A percentile compares a stretch with the other conserved stretches of the same genome.
These are phyloP conservation scores for Seriola dumerili DNA, from an alignment of 2,113 vertebrate genomes.

Conservation along the genomic window DNA sequence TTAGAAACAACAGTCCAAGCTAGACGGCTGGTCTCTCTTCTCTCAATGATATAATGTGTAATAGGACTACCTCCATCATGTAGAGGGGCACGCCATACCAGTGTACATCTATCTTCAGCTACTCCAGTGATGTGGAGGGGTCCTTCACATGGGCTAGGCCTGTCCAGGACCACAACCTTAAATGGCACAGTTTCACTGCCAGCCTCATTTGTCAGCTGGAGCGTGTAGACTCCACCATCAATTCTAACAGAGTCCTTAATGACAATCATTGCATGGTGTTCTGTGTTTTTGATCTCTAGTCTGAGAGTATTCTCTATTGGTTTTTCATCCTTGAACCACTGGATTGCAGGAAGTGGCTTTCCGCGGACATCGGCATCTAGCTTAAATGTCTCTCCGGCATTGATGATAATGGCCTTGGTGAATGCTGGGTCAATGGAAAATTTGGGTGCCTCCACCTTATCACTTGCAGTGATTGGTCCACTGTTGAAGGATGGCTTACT, in stretches of 20 bases:
- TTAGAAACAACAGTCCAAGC: slow-evolving; percentile 95
- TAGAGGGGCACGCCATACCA: slow-evolving; percentile 91
- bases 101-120: slow-evolving; percentile 92
- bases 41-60: slow-evolving; percentile 94
- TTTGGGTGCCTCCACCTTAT: slow-evolving; percentile 93
- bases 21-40: slow-evolving; percentile 96
- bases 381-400: slow-evolving; percentile 94
- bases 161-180: slow-evolving; percentile 94
- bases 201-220: slow-evolving; percentile 92
- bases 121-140: slow-evolving; percentile 92
- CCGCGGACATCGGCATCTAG: slow-evolving; percentile 95
- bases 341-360: slow-evolving; percentile 92
- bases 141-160: slow-evolving; percentile 92
- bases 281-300: slow-evolving; percentile 93
- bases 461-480: slow-evolving; percentile 94
- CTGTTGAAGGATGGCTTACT: slow-evolving; percentile 98
- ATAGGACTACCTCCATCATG: slow-evolving; percentile 93
- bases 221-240: slow-evolving; percentile 92
- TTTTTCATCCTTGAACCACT: slow-evolving; percentile 95
- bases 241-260: slow-evolving; percentile 93
- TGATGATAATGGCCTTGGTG: slow-evolving; percentile 91
- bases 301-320: slow-evolving; percentile 92
- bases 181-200: slow-evolving; percentile 93
- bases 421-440: slow-evolving; percentile 97
- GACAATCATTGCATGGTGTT: slow-evolving; percentile 90